These are phyloP conservation scores for Netelia fuscicornis DNA, from an alignment of 2,888 invertebrate species.

Conservation along the genomic window DNA sequence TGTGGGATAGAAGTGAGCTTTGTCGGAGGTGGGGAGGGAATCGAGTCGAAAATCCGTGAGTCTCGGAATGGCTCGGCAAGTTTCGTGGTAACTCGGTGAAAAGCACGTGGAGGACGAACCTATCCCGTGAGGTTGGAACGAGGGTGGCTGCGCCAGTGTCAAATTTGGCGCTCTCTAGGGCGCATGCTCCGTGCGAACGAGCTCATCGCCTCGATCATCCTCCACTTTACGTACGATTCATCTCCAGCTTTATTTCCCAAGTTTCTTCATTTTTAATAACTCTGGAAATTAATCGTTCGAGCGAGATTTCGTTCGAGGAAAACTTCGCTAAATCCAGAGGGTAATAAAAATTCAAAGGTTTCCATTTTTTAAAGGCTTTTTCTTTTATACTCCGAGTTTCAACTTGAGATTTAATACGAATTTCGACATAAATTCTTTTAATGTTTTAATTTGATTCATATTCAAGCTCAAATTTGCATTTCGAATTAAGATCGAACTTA, in stretches of 20 bases:
- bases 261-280: background rate
- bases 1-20: slow-evolving; percentile 41
- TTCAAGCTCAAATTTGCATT: too few species aligned
- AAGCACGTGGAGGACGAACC: slow-evolving; percentile 70
- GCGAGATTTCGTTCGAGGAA: background rate
- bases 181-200: background rate
- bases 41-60: slow-evolving; percentile 62
- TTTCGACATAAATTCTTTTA: too few species aligned
- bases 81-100: slow-evolving; percentile 61
- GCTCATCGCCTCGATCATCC: slow-evolving; percentile 1
- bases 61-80: slow-evolving; percentile 63
- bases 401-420: too few species aligned
- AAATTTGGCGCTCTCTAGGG: slow-evolving; percentile 68
- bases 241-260: background rate
- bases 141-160: slow-evolving; percentile 66
- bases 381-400: too few species aligned
- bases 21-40: slow-evolving; percentile 32
- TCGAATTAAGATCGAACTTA: too few species aligned
- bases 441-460: too few species aligned
- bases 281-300: background rate
- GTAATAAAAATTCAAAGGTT: too few species aligned
- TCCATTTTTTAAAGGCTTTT: too few species aligned
- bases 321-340: too few species aligned
- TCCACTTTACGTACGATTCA: background rate
- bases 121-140: slow-evolving; percentile 46